phyloP scores from a whole-genome alignment of 2,888 invertebrate genomes.

The Phengaris alcon region DNA sequence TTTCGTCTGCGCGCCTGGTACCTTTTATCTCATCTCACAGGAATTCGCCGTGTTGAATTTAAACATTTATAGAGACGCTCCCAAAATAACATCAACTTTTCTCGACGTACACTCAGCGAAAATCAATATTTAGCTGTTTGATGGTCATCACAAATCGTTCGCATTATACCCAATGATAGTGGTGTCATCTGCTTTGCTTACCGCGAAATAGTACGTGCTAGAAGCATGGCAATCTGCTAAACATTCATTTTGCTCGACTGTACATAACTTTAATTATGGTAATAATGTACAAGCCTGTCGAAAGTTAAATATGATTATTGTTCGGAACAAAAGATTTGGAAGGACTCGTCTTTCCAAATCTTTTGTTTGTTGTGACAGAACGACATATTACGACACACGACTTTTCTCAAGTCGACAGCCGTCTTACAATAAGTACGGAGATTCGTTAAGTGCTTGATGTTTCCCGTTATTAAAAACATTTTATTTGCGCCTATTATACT shows the following conservation, averaged over 20 bases:
- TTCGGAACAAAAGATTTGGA: not conserved
- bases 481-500: not conserved
- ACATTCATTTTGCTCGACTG: too few species aligned
- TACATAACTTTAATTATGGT: too few species aligned
- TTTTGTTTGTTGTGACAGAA: too few species aligned
- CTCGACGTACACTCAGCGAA: not conserved
- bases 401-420: not conserved
- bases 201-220: too few species aligned
- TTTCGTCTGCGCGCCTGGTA: constrained; percentile 4
- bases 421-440: not conserved
- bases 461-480: not conserved
- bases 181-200: too few species aligned
- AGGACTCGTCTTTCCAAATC: too few species aligned
- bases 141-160: too few species aligned
- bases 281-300: not conserved
- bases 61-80: not conserved
- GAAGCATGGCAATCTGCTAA: too few species aligned
- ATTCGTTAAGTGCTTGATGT: not conserved
- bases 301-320: not conserved
- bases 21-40: not conserved
- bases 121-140: not conserved
- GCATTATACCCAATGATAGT: too few species aligned
- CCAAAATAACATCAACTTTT: not conserved
- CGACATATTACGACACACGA: too few species aligned
- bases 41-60: not conserved